phyloP scores from a whole-genome alignment of 2,888 invertebrate species.

The Drosophila cracens region DNA sequence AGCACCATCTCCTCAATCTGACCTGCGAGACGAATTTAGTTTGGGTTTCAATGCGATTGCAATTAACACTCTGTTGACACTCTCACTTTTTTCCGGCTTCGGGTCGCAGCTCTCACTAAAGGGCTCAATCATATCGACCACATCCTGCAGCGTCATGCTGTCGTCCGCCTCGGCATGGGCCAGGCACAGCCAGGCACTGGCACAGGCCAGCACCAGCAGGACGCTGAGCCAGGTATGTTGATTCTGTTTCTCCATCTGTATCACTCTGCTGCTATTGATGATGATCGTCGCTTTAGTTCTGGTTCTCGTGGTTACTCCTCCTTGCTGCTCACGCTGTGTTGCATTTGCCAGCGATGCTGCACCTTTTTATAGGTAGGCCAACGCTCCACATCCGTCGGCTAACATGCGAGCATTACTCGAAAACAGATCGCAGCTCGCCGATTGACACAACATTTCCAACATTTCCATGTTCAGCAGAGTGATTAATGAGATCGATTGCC shows the following conservation, averaged over 20 bases:
- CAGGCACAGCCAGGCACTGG: constrained; percentile 19
- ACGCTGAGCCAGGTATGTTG: constrained; percentile 16
- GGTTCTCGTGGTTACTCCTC: background rate
- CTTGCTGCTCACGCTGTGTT: background rate
- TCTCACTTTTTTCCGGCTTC: constrained; percentile 59
- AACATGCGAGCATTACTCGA: constrained; percentile 3
- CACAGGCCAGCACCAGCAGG: constrained; percentile 41
- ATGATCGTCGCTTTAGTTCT: background rate
- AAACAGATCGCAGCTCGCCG: background rate
- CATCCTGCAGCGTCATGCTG: constrained; percentile 59
- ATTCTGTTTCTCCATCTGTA: constrained; percentile 18
- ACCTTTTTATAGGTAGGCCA: constrained; percentile 22
- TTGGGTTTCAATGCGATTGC: background rate
- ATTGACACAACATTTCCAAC: constrained; percentile 6
- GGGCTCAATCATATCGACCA: constrained; percentile 61
- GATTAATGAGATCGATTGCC: background rate
- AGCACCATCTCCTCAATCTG: constrained; percentile 69
- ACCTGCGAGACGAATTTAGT: constrained; percentile 41
- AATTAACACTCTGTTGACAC: background rate
- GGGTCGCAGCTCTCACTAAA: constrained; percentile 61
- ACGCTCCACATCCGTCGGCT: constrained; percentile 7
- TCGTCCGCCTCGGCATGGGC: constrained; percentile 44
- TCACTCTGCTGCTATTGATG: background rate
- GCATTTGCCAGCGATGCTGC: background rate
- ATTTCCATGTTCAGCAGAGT: constrained; percentile 15